Evolutionary conservation across 2,113 vertebrate species (phyloP), one percentile per base, ranked within the genome.

Genomic region (Muntiacus muntjak): DNA sequence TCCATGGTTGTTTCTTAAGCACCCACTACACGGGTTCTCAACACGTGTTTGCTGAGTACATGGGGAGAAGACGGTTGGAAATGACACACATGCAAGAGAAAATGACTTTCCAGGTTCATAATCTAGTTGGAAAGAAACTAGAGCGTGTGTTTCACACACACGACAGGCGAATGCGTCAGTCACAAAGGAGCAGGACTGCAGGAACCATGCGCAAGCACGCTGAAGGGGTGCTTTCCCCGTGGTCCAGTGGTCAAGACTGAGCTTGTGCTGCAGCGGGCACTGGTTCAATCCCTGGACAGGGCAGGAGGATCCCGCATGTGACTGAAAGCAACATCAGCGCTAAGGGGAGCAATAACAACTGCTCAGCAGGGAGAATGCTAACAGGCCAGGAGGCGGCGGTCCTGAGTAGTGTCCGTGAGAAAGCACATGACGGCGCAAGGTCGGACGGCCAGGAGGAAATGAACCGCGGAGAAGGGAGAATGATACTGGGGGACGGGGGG

Each of bases 221-320:
- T 2, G 60, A 40, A 28, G 21, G 28, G 71, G 33, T 21, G 1
- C 33, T 0, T 14, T 43, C 21, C 67, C 0, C 1, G 36, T 0
- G 5, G 21, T 25, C 36, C 13, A 13, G 71, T 12, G 21, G 11
- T 25, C 13, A 74, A 25, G 19, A 25, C 36, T 74, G 71, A 43
- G 71, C 36, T 43, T 67, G 16, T 16, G n/a, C 16, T 19, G 62
- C 62, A 67, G 64, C 17, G 16, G 64, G 33, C 33, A 71, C 17
- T 1, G 21, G 71, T 74, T 43, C 71, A 40, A 7, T 43, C 71
- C 19, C 36, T 25, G 71, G 71, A 6, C 12, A 6, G 36, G 71
- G 67, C 40, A 74, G 11, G 13, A 43, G 25, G 55, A 40, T 74
- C 71, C 36, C 1, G 0, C 71, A 14, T 26, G 12, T 43, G 36